These are phyloP conservation scores for Tenthredo mesomela DNA, from an alignment of 2,888 invertebrate species.

Conservation along the genomic window DNA sequence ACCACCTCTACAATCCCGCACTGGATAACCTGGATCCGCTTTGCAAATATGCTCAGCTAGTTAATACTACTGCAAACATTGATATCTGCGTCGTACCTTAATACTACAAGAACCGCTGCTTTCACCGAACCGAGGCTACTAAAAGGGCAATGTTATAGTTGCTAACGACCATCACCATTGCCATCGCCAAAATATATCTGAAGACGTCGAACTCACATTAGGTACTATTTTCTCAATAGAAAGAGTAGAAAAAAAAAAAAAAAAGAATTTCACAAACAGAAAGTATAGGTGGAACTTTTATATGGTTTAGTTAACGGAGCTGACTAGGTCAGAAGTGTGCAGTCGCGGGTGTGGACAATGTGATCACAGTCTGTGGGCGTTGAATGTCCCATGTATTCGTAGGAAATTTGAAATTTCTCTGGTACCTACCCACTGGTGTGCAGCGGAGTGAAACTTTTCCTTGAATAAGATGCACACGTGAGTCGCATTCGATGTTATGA, in stretches of 20 bases:
- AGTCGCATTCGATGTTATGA: constrained; percentile 36
- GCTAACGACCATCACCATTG: not conserved
- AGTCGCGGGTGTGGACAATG: constrained; percentile 2
- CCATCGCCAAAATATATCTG: not conserved
- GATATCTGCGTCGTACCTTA: constrained; percentile 65
- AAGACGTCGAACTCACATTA: not conserved
- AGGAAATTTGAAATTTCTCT: constrained; percentile 35
- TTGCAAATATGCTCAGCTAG: constrained; percentile 72
- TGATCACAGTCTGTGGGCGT: not conserved
- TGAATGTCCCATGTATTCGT: constrained; percentile 31
- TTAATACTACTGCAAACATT: constrained; percentile 72
- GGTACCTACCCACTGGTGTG: not conserved
- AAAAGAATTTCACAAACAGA: not conserved
- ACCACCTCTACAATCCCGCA: constrained; percentile 53
- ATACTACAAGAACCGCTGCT: constrained; percentile 15
- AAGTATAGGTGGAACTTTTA: not conserved
- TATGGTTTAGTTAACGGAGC: not conserved
- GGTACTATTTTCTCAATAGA: not conserved
- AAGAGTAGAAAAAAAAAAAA: too few relatives aligned
- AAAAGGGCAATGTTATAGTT: not conserved
- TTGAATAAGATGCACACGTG: constrained; percentile 48
- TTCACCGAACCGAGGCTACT: not conserved
- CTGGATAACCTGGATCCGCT: constrained; percentile 68
- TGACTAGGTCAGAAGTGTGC: constrained; percentile 30
- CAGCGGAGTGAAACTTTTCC: constrained; percentile 21